Percentiles rank a stretch among this genome's conserved stretches.
phyloP scores from a whole-genome alignment of 2,113 vertebrate genomes.

The Caranx ignobilis region DNA sequence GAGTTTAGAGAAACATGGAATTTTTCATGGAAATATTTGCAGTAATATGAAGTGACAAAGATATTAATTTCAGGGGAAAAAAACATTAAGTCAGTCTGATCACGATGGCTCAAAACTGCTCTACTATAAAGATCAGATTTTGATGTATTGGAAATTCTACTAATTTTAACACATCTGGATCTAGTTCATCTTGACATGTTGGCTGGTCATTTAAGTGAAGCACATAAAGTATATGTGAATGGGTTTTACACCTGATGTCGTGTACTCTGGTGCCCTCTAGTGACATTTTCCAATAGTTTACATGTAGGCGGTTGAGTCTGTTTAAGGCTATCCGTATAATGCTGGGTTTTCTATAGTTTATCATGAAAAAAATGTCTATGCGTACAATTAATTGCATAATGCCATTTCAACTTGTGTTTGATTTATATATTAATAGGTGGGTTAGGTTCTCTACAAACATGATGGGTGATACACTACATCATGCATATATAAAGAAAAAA shows the following conservation, averaged over 20 bases:
- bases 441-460: background rate
- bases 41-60: constrained; percentile 4
- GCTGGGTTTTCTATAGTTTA: background rate
- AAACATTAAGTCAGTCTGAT: background rate
- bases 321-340: background rate
- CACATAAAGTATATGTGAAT: background rate
- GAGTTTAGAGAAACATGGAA: constrained; percentile 11
- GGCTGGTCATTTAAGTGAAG: background rate
- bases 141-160: background rate
- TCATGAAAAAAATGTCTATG: background rate
- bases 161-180: constrained; percentile 60
- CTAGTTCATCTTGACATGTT: constrained; percentile 34
- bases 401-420: too few relatives aligned
- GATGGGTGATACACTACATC: background rate
- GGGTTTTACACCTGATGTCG: constrained; percentile 11
- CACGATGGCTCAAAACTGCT: background rate
- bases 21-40: constrained; percentile 12
- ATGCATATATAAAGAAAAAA: background rate
- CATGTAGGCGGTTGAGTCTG: background rate
- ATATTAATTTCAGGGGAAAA: background rate
- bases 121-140: background rate
- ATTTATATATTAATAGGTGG: too few relatives aligned
- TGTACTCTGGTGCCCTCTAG: constrained; percentile 78
- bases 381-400: background rate
- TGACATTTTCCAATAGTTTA: constrained; percentile 19